Evolutionary conservation across 2,797 vertebrate genomes (phyloP).

Genomic region (Platyrinchus mystaceus): DNA sequence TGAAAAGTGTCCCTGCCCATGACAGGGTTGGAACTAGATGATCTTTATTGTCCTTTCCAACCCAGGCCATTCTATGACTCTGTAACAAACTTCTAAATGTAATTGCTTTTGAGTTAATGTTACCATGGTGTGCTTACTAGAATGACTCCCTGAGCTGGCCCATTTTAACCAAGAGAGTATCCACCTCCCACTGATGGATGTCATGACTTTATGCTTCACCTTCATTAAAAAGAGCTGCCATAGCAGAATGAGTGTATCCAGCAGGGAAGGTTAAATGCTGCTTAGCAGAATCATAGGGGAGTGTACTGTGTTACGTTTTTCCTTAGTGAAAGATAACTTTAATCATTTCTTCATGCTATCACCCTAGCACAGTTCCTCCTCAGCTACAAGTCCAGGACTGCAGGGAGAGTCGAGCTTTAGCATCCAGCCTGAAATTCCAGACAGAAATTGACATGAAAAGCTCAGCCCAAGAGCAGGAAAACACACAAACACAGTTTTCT

Average conservation of each 20-base stretch:
- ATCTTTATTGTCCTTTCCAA: background rate
- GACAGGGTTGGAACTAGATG: background rate
- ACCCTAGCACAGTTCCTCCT: background rate
- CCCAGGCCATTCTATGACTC: background rate
- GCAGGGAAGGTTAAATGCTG: background rate
- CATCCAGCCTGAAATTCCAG: background rate
- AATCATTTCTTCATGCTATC: background rate
- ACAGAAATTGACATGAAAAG: background rate
- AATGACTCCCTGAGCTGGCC: background rate
- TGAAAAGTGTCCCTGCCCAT: background rate
- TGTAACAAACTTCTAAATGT: background rate
- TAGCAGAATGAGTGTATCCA: background rate
- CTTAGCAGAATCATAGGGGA: background rate
- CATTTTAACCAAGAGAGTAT: background rate
- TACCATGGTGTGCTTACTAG: accelerated
- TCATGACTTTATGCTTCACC: background rate
- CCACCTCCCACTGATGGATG: background rate
- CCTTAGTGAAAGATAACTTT: background rate
- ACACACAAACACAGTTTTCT: background rate
- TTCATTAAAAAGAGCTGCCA: background rate
- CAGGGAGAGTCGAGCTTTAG: background rate
- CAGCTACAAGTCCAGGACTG: background rate
- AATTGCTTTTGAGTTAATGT: background rate
- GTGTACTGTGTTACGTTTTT: background rate
- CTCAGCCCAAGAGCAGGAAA: background rate